Evolutionary conservation across 2,113 vertebrate genomes (phyloP), one percentile per base, ranked within the genome.

Genomic region (Poeciliopsis prolifica): DNA sequence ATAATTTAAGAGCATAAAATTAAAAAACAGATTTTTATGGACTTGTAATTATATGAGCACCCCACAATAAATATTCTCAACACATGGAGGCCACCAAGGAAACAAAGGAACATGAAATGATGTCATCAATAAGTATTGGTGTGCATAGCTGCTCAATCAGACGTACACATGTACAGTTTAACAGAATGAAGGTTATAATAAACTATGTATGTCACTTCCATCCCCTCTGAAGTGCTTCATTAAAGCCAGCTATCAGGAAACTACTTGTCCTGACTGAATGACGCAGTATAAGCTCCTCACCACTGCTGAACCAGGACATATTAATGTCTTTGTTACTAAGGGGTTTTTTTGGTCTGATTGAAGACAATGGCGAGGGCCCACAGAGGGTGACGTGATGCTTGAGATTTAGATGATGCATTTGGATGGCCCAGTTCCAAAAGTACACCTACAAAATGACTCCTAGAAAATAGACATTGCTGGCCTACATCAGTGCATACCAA

Each of bases 401-500:
- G 24, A 79, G 81, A 76, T 84, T 73, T 66, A 28, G 51, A 72
- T 86, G 88, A 86, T 82, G 70, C 80, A 83, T 81, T 72, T 51
- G 62, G 63, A 78, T 87, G 83, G 86, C 85, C 68, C 40, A 60
- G 5, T 77, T 83, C 79, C 88, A 86, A 84, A 72, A 80, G 76
- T 48, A 87, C 77, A 84, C 81, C 88, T 84, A 84, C 81, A 78
- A 84, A 86, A 72, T 65, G 78, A 86, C 77, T 86, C 79, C 77
- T 76, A 78, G 77, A 78, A 84, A 87, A 80, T 68, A 86, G 81
- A 87, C 72, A 70, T 69, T 11, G 51, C 80, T 83, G 86, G 80
- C 84, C 78, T 77, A 83, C 84, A 88, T 86, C 81, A 72, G 74
- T 40, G 71, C 40, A 58, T 61, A 82, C 83, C 66, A 71, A 84